Base-by-base conservation (phyloP, 1,140 invertebrate species). In the Drosophila ohnishii region DNA sequence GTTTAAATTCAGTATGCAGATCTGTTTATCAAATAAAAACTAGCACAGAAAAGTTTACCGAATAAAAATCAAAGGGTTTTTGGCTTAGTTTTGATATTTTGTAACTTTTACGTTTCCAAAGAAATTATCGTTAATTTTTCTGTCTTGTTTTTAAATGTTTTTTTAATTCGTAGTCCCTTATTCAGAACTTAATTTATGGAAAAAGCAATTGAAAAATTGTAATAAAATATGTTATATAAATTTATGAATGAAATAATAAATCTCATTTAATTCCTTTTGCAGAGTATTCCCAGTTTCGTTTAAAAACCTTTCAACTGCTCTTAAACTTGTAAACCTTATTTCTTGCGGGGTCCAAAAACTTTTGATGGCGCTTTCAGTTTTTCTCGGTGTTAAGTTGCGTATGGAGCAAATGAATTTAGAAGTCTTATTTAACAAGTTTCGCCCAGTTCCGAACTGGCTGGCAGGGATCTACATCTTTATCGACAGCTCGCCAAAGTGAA, bases 351-450 rank as follows among this genome's bases (percentile, higher is more conserved):
- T 14, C 28, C 25, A n/a, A 74, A 56, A 75, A 64, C 50, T 82
- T 79, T 79, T 75, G 66, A 64, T 75, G 64, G 75, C 69, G 75
- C 76, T 65, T 66, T 75, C 30, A 35, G 59, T 72, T 79, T 80
- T 77, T 65, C 64, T 75, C 73, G 84, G 84, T 88, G 84, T 88
- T 83, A 83, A 87, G 79, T 83, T 88, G 76, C 67, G 72, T 87
- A 80, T 65, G 67, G 51, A 69, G 71, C 82, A 83, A 88, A 87
- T 87, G 83, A 87, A 87, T 87, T 87, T 87, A 83, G 79, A 87
- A 87, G 84, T 87, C 83, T 88, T 87, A 87, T 88, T 87, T 87
- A 87, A 88, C 83, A 87, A 87, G 84, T 83, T 85, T 82, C 51
- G 35, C 16, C 55, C 56, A 63, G 28, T 63, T 63, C 42, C 19